Evolutionary conservation across 2,797 vertebrate species (phyloP), one percentile per base, ranked within the genome.

Genomic region (Lates japonicus): DNA sequence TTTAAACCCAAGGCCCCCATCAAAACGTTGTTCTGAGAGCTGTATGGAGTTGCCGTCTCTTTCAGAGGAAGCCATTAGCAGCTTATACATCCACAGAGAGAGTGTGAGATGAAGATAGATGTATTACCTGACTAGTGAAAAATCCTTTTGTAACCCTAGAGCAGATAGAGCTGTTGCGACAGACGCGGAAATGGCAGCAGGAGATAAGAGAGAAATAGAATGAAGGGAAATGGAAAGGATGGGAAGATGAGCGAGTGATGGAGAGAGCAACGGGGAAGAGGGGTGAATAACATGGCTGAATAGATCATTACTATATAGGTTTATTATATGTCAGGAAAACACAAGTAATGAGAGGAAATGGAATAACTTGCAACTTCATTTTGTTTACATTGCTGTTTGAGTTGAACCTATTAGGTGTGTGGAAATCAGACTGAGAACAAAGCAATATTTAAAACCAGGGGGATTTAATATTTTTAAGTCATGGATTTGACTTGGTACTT

Each of bases 91-190:
- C 86, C 84, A 55, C 66, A 67, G 70, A 84, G 78, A 37, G 70
- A 29, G 20, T 20, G 73, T 9, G 19, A 76, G 68, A 80, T 76
- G 74, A 75, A 83, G 88, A 90, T 68, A 57, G 79, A 84, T 84
- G 80, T 77, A 85, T 89, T 80, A 89, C 41, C 83, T 84, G 81
- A 84, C 80, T 83, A 72, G 64, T 84, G n/a, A n/a, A 60, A 81
- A 87, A 82, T 80, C 68, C 70, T 70, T 88, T 78, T 83, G 52
- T 74, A 66, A 59, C 71, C 51, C 33, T 49, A 1, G n/a, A 65
- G 74, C 58, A 80, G 80, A 91, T 83, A 72, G 76, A 87, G 87
- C 79, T 55, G 78, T 84, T 75, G 65, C 22, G 81, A 59, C 82
- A 77, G 75, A 80, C 37, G 25, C 14, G 64, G 46, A 75, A 80